These are phyloP conservation scores for Quadroppia sp. DNA, from an alignment of 2,888 invertebrate species.

Conservation along the genomic window DNA sequence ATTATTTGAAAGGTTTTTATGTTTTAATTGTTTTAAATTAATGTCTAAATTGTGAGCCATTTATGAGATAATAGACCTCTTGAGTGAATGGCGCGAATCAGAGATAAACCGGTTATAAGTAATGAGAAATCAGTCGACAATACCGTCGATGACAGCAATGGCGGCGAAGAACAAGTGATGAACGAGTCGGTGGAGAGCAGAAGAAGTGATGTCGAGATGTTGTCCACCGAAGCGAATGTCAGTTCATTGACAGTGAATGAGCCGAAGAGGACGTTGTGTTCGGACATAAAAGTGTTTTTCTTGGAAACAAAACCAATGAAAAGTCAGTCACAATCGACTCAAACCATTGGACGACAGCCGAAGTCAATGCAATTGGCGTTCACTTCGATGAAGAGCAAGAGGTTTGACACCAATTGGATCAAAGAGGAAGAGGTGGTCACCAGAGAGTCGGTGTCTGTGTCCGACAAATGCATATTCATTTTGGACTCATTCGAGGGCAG, in stretches of 20 bases:
- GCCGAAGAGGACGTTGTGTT: neutral
- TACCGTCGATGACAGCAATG: no score
- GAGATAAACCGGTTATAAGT: neutral
- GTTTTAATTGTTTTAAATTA: no score
- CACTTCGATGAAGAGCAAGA: slow-evolving; percentile 57
- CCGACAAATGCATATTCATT: slow-evolving; percentile 61
- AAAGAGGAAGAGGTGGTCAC: slow-evolving; percentile 60
- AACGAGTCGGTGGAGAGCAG: neutral
- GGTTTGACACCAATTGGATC: slow-evolving; percentile 63
- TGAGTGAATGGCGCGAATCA: neutral
- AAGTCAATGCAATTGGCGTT: slow-evolving; percentile 44
- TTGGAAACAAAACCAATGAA: neutral
- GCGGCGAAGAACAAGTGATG: neutral
- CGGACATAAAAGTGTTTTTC: neutral
- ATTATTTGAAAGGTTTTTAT: no score
- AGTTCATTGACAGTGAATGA: neutral
- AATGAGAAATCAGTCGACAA: neutral
- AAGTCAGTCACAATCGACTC: neutral
- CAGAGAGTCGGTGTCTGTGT: slow-evolving; percentile 61
- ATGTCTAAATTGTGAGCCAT: no score
- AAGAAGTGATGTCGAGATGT: neutral
- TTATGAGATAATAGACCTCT: no score
- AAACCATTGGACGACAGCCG: slow-evolving; percentile 4
- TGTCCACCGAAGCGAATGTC: neutral
- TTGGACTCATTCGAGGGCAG: slow-evolving; percentile 71